Base-by-base conservation (phyloP, 2,888 invertebrate species). In the Esperia sulphurella region DNA sequence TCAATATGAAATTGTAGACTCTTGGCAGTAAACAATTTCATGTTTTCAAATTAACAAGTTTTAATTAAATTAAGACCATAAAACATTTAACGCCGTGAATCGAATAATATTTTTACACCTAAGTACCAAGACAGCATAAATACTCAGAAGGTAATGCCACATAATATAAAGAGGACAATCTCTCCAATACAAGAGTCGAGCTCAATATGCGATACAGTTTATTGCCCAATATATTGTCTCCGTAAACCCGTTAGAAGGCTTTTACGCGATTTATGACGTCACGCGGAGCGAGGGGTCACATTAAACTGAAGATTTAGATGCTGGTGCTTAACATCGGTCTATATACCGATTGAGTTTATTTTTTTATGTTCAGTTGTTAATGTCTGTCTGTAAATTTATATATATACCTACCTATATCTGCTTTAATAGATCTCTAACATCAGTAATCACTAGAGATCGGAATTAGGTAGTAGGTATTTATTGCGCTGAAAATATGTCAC, bases 151-250 rank as follows among this genome's bases (percentile, higher is more conserved):
- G 13, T 43, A 43, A 51, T 41, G 41, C 37, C 41, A 38, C 46
- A 43, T 30, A 40, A 38, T 33, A 48, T 43, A 48, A 43, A 48
- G 12, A 35, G 31, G 35, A 37, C 43, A 43, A 43, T 48, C 13
- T 30, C 46, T 42, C 30, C 43, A 44, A 43, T 46, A 41, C 10
- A 35, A 41, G 43, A 44, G 35, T 35, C 5, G 9, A 28, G 35
- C 44, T 48, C 50, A 51, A 43, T 51, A 50, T 35, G 46, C 46
- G 51, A 54, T 55, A 57, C 50, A 56, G 51, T 63, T 65, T 68
- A 68, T 62, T 53, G 59, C 54, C 13, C 53, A 45, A 53, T 62
- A 65, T 61, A 63, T 61, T 53, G 58, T 39, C 43, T 41, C 52
- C 50, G 55, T 54, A 54, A 60, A 54, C 54, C 53, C 52, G 52